Evolutionary conservation across 2,797 vertebrate species (phyloP).

Genomic region (Xenopus petersii): DNA sequence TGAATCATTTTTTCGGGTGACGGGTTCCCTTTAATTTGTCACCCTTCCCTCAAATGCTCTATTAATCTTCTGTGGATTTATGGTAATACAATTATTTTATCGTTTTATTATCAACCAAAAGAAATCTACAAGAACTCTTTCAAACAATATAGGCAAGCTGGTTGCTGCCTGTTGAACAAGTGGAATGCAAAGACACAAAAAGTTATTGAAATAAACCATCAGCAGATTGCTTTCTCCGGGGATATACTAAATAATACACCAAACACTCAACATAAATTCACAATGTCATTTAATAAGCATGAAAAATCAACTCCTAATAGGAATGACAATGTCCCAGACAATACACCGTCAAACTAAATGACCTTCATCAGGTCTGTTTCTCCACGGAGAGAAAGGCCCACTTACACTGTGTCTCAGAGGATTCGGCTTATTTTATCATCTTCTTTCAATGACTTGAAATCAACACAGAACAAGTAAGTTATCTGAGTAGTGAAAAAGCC

Average conservation of each 20-base stretch:
- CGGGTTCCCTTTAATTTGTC: too few species aligned
- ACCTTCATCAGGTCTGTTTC: slow-evolving; percentile 32
- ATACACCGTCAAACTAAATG: slow-evolving; percentile 36
- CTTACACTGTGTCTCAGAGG: slow-evolving; percentile 6
- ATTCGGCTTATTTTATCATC: slow-evolving; percentile 16
- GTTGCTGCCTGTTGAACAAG: neutral
- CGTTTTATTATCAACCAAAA: too few species aligned
- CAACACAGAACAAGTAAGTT: slow-evolving; percentile 1
- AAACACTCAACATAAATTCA: slow-evolving; percentile 31
- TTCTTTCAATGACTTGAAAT: slow-evolving; percentile 10
- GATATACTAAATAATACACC: slow-evolving; percentile 35
- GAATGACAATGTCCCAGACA: slow-evolving; percentile 34
- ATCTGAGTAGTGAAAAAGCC: neutral
- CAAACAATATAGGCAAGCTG: too few species aligned
- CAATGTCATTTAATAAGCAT: slow-evolving; percentile 39
- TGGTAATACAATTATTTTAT: too few species aligned
- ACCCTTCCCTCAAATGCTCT: too few species aligned
- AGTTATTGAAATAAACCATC: slow-evolving; percentile 28
- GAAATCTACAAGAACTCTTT: too few species aligned
- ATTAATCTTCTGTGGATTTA: too few species aligned
- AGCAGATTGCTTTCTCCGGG: slow-evolving; percentile 29
- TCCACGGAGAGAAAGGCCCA: slow-evolving; percentile 17
- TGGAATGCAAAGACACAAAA: slow-evolving; percentile 29
- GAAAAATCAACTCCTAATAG: slow-evolving; percentile 40
- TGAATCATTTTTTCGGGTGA: too few species aligned